Evolutionary conservation across 2,888 invertebrate genomes (phyloP).

Genomic region (Sussaba pulchella): DNA sequence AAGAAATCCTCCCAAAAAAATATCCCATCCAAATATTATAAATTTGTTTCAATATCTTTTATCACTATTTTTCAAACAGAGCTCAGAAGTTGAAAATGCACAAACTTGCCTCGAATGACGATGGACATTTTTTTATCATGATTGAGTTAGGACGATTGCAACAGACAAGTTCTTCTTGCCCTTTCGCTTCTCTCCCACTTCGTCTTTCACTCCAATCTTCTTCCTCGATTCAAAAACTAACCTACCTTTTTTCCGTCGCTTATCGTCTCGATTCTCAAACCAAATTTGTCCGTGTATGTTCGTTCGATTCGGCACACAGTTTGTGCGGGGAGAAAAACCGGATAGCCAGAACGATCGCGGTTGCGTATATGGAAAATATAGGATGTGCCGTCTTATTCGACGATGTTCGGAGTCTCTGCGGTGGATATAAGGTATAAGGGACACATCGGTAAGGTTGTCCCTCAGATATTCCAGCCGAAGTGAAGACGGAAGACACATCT

Average conservation of each 20-base stretch:
- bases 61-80: too few relatives aligned
- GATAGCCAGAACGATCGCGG: background rate
- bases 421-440: slow-evolving; percentile 33
- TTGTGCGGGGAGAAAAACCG: background rate
- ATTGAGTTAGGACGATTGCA: slow-evolving; percentile 53
- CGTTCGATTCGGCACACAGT: slow-evolving; percentile 26
- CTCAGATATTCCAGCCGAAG: slow-evolving; percentile 37
- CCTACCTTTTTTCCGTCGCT: too few relatives aligned
- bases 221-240: background rate
- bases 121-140: too few relatives aligned
- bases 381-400: slow-evolving; percentile 17
- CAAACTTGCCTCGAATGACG: too few relatives aligned
- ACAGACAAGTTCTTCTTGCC: slow-evolving; percentile 3
- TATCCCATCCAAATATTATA: too few relatives aligned
- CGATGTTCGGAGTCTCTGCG: slow-evolving; percentile 34
- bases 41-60: too few relatives aligned
- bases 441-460: slow-evolving; percentile 25
- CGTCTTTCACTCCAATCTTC: background rate
- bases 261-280: slow-evolving; percentile 5
- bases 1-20: too few relatives aligned
- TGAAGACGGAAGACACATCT: slow-evolving; percentile 15
- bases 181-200: slow-evolving; percentile 9
- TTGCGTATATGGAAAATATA: background rate
- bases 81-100: too few relatives aligned
- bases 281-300: slow-evolving; percentile 2